Percentiles rank a stretch among this genome's conserved stretches.
Evolutionary conservation across 2,888 invertebrate genomes (phyloP).

Genomic region (Synergus gifuensis): DNA sequence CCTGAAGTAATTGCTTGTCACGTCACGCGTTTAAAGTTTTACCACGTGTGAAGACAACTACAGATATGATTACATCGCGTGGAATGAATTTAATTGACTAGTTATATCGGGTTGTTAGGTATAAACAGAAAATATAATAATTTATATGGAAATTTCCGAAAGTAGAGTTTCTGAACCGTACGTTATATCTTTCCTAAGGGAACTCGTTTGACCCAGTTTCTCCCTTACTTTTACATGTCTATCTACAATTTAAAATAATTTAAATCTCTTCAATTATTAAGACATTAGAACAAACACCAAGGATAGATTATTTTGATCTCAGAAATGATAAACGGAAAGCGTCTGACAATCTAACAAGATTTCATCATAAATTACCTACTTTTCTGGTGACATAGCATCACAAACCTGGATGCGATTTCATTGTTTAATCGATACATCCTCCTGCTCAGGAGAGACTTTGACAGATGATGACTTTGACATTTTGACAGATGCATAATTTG

Average conservation of each 20-base stretch:
- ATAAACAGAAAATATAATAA: not conserved
- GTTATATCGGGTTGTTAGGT: not conserved
- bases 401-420: not conserved
- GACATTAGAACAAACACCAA: not conserved
- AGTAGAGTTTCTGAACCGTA: not conserved
- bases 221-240: too few relatives aligned
- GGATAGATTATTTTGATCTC: not conserved
- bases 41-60: not conserved
- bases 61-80: not conserved
- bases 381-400: not conserved
- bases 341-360: not conserved
- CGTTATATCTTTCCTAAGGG: not conserved
- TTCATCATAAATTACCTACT: not conserved
- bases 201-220: too few relatives aligned
- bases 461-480: not conserved
- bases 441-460: not conserved
- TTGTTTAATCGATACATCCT: constrained; percentile 11
- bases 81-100: not conserved
- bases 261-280: not conserved
- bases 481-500: not conserved
- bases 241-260: too few relatives aligned
- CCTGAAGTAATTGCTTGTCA: constrained; percentile 21
- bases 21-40: not conserved
- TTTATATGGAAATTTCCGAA: not conserved
- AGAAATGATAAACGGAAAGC: not conserved